Evolutionary conservation across 2,888 invertebrate species (phyloP).

Genomic region (Heliconius erato): DNA sequence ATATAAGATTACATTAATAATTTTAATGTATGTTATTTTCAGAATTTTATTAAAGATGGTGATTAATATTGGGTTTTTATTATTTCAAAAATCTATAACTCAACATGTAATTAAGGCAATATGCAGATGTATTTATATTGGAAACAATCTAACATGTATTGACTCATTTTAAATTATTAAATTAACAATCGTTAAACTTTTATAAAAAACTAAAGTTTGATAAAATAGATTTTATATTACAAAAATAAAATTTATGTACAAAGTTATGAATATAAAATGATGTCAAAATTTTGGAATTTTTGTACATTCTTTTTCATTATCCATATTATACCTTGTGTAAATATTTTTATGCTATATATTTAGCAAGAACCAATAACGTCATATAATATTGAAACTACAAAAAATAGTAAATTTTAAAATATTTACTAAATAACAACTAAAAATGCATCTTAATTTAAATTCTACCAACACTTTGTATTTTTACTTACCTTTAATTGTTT

Average conservation of each 20-base stretch:
- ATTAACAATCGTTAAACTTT: not conserved
- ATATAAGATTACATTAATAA: not conserved
- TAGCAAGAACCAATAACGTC: not conserved
- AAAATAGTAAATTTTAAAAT: not conserved
- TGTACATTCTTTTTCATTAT: not conserved
- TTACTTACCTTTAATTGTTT: not conserved
- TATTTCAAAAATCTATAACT: not conserved
- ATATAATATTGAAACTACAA: not conserved
- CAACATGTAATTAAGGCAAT: not conserved
- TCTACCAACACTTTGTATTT: not conserved
- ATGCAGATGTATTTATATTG: not conserved
- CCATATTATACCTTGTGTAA: not conserved
- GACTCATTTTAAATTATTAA: not conserved
- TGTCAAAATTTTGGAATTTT: not conserved
- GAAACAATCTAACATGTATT: not conserved
- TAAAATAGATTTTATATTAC: not conserved
- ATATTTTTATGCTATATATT: not conserved
- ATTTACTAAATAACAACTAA: not conserved
- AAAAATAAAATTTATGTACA: not conserved
- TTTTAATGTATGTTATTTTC: conserved; percentile 7
- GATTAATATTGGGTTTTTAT: conserved; percentile 6
- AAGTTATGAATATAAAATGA: not conserved
- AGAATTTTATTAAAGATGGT: conserved; percentile 22
- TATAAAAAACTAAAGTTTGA: not conserved
- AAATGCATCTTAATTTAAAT: not conserved